Conservation (phyloP, 2,888 invertebrate species). For the Amphipoea lucens region DNA sequence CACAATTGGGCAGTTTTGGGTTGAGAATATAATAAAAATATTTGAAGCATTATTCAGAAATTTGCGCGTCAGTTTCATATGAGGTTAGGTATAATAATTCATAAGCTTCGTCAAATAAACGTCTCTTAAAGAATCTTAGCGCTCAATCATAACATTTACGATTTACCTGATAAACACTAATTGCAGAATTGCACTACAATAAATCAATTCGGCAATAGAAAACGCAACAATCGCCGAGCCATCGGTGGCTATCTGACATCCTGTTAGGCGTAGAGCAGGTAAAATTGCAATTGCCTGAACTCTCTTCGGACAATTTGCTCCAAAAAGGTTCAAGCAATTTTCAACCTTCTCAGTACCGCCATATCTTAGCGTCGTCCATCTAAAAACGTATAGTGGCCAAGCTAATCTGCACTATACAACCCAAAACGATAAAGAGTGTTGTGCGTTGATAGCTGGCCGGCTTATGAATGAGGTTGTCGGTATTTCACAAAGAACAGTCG, state of each 20-base stretch:
- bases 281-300: slow-evolving; percentile 81
- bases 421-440: slow-evolving; percentile 71
- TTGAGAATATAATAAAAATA: slow-evolving; percentile 57
- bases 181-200: slow-evolving; percentile 34
- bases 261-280: slow-evolving; percentile 78
- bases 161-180: slow-evolving; percentile 35
- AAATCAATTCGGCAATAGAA: slow-evolving; percentile 66
- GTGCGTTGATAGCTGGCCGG: slow-evolving; percentile 64
- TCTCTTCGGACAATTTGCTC: slow-evolving; percentile 71
- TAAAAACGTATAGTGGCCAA: slow-evolving; percentile 54
- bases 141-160: slow-evolving; percentile 21
- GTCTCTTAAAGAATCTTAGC: not conserved
- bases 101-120: not conserved
- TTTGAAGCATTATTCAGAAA: slow-evolving; percentile 24
- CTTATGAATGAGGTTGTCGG: slow-evolving; percentile 72
- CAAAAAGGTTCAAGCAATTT: slow-evolving; percentile 71
- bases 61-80: slow-evolving; percentile 2
- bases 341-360: slow-evolving; percentile 70
- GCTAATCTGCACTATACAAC: slow-evolving; percentile 71
- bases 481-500: slow-evolving; percentile 73
- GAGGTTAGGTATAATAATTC: not conserved
- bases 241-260: slow-evolving; percentile 72
- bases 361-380: slow-evolving; percentile 50
- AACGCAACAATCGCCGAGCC: slow-evolving; percentile 64
- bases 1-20: slow-evolving; percentile 61